Conservation (phyloP, 2,113 vertebrate species). For the Heteronetta atricapilla region DNA sequence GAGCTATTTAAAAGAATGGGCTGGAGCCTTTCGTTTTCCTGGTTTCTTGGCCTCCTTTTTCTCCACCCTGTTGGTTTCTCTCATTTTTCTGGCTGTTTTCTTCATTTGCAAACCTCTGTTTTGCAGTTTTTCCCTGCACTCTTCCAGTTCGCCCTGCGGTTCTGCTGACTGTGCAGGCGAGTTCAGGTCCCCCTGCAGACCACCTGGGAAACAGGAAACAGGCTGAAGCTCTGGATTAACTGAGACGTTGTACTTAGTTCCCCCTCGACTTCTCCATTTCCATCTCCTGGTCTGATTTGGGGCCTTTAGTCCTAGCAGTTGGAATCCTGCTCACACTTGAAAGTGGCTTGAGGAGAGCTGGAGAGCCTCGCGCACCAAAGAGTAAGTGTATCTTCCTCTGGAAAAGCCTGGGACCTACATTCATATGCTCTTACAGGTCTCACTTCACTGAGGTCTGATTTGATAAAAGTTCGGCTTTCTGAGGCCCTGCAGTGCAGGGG, state of each 20-base stretch:
- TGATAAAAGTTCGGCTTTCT: not conserved
- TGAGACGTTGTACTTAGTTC: slow-evolving; percentile 11
- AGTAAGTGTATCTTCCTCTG: not conserved
- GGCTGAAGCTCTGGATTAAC: slow-evolving; percentile 47
- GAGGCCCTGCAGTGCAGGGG: not conserved
- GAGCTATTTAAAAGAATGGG: not conserved
- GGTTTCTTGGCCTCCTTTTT: not conserved
- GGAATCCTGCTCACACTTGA: not conserved
- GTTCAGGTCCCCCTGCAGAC: slow-evolving; percentile 31
- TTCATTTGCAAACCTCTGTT: not conserved
- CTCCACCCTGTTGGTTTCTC: not conserved
- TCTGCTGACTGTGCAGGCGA: slow-evolving; percentile 26
- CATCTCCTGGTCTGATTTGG: not conserved
- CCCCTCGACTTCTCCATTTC: slow-evolving; percentile 49
- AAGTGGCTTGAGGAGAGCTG: not conserved
- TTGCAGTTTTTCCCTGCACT: not conserved
- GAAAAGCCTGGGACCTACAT: not conserved
- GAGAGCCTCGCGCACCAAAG: not conserved
- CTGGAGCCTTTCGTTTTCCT: not conserved
- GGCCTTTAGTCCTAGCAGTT: not conserved
- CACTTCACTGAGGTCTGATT: not conserved
- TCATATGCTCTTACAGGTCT: not conserved
- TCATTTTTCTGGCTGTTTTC: slow-evolving; percentile 13
- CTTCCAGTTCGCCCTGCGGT: not conserved
- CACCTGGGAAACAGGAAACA: slow-evolving; percentile 51